Percentiles rank a stretch among this genome's conserved stretches.
Conservation (phyloP, 2,113 vertebrate species). For the Limnothrissa miodon region DNA sequence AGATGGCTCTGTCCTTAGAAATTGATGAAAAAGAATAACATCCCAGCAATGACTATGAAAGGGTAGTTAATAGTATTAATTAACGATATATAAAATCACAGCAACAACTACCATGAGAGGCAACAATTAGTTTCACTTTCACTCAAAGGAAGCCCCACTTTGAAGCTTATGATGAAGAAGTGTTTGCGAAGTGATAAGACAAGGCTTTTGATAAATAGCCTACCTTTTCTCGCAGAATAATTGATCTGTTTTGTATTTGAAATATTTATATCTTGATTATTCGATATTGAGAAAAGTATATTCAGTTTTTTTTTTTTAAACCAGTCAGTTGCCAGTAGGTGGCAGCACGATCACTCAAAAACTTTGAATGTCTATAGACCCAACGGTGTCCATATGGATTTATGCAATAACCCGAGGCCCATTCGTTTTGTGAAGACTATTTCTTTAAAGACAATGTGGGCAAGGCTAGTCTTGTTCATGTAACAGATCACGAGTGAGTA, state of each 20-base stretch:
- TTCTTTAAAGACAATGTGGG: too few species aligned
- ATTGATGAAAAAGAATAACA: neutral
- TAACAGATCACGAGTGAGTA: too few species aligned
- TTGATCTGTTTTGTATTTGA: neutral
- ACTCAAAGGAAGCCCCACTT: neutral
- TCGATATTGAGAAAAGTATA: neutral
- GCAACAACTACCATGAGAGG: neutral
- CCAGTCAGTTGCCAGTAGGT: neutral
- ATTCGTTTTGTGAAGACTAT: neutral
- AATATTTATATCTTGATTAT: neutral
- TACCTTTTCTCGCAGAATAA: neutral
- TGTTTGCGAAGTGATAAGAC: neutral
- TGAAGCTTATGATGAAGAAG: neutral
- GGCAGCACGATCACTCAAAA: slow-evolving; percentile 5
- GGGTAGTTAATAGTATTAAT: too few species aligned
- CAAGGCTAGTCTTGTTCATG: too few species aligned
- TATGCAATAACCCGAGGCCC: neutral
- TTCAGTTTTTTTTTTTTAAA: neutral
- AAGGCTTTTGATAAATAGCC: neutral
- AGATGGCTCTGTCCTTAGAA: neutral
- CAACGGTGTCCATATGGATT: neutral
- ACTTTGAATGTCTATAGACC: neutral
- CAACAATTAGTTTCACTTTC: neutral
- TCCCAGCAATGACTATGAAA: neutral
- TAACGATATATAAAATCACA: too few species aligned